Conservation (phyloP, 1,140 invertebrate species). For the Megalonaias nervosa region DNA sequence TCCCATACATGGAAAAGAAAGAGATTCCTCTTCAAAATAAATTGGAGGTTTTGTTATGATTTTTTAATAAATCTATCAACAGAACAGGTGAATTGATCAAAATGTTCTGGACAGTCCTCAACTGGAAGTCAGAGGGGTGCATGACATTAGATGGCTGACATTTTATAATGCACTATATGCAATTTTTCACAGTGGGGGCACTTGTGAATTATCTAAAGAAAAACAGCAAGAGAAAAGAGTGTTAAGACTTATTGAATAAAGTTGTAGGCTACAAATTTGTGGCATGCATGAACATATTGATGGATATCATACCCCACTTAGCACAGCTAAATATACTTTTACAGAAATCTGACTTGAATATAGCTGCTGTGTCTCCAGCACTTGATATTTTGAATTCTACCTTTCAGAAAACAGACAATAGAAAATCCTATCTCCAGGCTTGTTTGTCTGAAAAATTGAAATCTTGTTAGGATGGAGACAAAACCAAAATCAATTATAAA, state of each 20-base stretch:
- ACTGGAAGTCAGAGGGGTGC: conserved; percentile 14
- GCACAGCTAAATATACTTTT: background rate
- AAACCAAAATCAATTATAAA: no score
- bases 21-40: background rate
- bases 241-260: background rate
- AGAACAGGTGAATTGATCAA: conserved; percentile 1
- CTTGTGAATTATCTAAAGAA: background rate
- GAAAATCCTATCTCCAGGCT: no score
- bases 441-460: no score
- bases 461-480: no score
- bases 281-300: background rate
- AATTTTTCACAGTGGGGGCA: background rate
- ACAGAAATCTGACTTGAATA: background rate
- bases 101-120: conserved; percentile 7
- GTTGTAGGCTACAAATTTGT: background rate
- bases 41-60: conserved; percentile 3
- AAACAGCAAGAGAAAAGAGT: background rate
- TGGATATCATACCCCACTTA: background rate
- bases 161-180: conserved; percentile 18
- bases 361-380: background rate
- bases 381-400: no score
- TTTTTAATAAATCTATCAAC: conserved; percentile 25
- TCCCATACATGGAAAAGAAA: background rate
- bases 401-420: no score
- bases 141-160: conserved; percentile 9